A percentile compares a stretch with the other conserved stretches of the same genome.
Evolutionary conservation across 2,113 vertebrate species (phyloP).

Genomic region (Puntigrus tetrazona): DNA sequence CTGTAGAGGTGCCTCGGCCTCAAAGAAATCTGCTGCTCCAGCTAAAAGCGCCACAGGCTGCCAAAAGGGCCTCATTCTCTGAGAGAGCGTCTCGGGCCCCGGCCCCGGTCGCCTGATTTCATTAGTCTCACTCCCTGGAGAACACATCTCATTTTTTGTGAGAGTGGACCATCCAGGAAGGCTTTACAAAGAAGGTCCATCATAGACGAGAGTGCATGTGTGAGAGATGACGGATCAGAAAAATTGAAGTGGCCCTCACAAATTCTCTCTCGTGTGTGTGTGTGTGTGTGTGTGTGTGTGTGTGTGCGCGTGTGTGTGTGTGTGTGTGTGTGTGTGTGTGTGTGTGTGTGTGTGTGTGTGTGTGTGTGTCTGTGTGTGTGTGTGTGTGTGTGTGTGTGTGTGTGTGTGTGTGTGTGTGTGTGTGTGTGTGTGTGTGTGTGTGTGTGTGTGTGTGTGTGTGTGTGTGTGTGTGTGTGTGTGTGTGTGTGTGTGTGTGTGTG

Average conservation of each 20-base stretch:
- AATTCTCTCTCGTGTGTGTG: neutral
- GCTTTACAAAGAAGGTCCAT: constrained; percentile 47
- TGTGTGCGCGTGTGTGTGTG: neutral
- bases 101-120: constrained; percentile 74
- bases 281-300: neutral
- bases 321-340: neutral
- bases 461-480: no score
- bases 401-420: no score
- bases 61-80: constrained; percentile 77
- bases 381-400: neutral
- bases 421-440: no score
- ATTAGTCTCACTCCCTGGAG: constrained; percentile 80
- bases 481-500: no score
- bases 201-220: constrained; percentile 27
- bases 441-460: no score
- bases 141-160: constrained; percentile 66
- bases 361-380: neutral
- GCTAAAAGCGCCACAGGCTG: constrained; percentile 75
- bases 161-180: constrained; percentile 52
- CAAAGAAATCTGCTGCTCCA: constrained; percentile 81
- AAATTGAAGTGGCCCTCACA: constrained; percentile 25
- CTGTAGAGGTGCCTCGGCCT: constrained; percentile 73
- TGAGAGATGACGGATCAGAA: constrained; percentile 28
- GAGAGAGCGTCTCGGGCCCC: constrained; percentile 63
- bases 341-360: neutral